These are phyloP conservation scores for Chaetophractus vellerosus DNA, from an alignment of 2,797 vertebrate species.

Conservation along the genomic window DNA sequence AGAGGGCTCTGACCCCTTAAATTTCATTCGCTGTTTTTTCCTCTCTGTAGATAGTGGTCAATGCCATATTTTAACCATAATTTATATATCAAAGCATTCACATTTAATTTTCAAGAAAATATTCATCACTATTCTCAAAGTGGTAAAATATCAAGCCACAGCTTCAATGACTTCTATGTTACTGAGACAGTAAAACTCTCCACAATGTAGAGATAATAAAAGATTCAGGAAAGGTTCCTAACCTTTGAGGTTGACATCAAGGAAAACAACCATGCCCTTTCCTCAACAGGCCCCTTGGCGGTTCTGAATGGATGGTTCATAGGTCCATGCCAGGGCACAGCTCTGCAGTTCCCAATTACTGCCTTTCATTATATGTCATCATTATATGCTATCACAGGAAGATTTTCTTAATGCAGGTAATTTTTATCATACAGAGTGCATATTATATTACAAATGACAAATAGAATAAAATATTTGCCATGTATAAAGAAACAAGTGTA, in stretches of 20 bases:
- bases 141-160: neutral
- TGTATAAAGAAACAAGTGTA: neutral
- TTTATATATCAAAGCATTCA: neutral
- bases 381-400: neutral
- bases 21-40: neutral
- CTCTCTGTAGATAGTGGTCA: neutral
- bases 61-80: neutral
- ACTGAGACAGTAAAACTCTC: neutral
- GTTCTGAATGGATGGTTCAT: neutral
- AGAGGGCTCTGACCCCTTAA: neutral
- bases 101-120: slow-evolving; percentile 53
- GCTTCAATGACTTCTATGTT: slow-evolving; percentile 22
- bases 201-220: slow-evolving; percentile 12
- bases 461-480: neutral
- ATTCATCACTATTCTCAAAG: neutral
- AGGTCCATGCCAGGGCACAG: neutral
- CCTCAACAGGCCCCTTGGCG: neutral
- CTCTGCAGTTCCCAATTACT: neutral
- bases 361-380: neutral
- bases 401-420: neutral
- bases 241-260: slow-evolving; percentile 60
- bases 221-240: slow-evolving; percentile 56
- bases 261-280: slow-evolving; percentile 55
- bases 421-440: neutral
- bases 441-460: neutral